Evolutionary conservation across 1,140 invertebrate genomes (phyloP).

Genomic region (Zaprionus camerounensis): DNA sequence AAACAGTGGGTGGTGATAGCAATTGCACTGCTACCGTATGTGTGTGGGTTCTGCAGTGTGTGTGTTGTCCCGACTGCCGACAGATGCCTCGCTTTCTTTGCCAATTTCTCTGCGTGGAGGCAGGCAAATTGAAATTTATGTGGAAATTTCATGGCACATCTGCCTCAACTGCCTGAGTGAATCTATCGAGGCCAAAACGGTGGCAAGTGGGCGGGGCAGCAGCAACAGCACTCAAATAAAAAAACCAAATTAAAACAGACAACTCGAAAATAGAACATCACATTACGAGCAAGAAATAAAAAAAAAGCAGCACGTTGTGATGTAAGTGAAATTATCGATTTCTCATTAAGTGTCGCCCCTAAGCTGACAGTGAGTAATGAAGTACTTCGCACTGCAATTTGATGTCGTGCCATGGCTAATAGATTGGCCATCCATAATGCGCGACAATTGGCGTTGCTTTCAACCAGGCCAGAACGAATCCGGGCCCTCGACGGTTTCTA

Average conservation of each 20-base stretch:
- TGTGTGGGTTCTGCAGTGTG: constrained; percentile 20
- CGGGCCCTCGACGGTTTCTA: constrained; percentile 33
- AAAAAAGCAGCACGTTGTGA: neutral
- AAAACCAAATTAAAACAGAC: constrained; percentile 9
- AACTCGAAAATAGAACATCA: neutral
- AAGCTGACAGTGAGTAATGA: constrained; percentile 50
- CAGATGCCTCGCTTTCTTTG: constrained; percentile 64
- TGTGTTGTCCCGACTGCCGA: constrained; percentile 43
- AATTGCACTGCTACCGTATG: constrained; percentile 14
- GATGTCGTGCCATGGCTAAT: constrained; percentile 44
- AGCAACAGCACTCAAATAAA: neutral
- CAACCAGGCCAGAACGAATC: constrained; percentile 66
- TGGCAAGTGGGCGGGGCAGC: constrained; percentile 57
- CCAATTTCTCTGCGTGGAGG: constrained; percentile 57
- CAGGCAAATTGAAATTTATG: constrained; percentile 62
- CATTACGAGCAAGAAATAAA: neutral
- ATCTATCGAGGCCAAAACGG: constrained; percentile 63
- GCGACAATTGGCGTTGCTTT: constrained; percentile 73
- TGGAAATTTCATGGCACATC: constrained; percentile 72
- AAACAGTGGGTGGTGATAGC: constrained; percentile 68
- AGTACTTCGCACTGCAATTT: constrained; percentile 18
- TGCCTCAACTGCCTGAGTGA: constrained; percentile 49
- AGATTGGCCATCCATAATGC: constrained; percentile 71
- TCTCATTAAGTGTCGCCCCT: constrained; percentile 19
- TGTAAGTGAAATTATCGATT: constrained; percentile 10